These are phyloP conservation scores for Gila robusta DNA, from an alignment of 2,797 vertebrate genomes.

Conservation along the genomic window DNA sequence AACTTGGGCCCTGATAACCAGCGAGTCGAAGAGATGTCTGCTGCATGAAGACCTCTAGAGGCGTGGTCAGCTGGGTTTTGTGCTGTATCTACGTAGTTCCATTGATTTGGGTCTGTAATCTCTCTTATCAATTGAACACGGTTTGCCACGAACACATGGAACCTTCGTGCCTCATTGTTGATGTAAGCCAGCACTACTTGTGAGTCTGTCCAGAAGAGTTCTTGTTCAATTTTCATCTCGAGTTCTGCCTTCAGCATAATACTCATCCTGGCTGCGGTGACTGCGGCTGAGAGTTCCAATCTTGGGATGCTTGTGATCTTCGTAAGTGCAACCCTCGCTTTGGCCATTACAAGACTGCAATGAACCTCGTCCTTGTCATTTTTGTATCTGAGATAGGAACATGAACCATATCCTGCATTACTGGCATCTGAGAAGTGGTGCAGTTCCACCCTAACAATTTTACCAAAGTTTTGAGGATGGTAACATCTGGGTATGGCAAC, in stretches of 20 bases:
- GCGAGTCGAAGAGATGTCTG: background rate
- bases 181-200: slow-evolving; percentile 57
- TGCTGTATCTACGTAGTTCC: slow-evolving; percentile 44
- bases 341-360: slow-evolving; percentile 54
- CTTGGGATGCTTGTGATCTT: slow-evolving; percentile 58
- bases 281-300: slow-evolving; percentile 37
- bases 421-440: background rate
- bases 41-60: slow-evolving; percentile 8
- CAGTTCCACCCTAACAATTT: background rate
- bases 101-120: slow-evolving; percentile 48
- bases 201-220: slow-evolving; percentile 56
- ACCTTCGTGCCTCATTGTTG: slow-evolving; percentile 13
- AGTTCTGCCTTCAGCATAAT: slow-evolving; percentile 49
- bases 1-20: slow-evolving; percentile 24
- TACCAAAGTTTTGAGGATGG: background rate
- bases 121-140: slow-evolving; percentile 48
- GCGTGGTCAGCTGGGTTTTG: background rate
- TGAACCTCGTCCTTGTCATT: slow-evolving; percentile 24
- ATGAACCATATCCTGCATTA: background rate
- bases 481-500: background rate
- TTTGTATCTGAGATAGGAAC: slow-evolving; percentile 9
- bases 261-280: slow-evolving; percentile 4
- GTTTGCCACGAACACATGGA: slow-evolving; percentile 41
- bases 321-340: slow-evolving; percentile 57
- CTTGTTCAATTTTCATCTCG: slow-evolving; percentile 35